These are phyloP conservation scores for Caranx melampygus DNA, from an alignment of 2,113 vertebrate genomes.

Conservation along the genomic window DNA sequence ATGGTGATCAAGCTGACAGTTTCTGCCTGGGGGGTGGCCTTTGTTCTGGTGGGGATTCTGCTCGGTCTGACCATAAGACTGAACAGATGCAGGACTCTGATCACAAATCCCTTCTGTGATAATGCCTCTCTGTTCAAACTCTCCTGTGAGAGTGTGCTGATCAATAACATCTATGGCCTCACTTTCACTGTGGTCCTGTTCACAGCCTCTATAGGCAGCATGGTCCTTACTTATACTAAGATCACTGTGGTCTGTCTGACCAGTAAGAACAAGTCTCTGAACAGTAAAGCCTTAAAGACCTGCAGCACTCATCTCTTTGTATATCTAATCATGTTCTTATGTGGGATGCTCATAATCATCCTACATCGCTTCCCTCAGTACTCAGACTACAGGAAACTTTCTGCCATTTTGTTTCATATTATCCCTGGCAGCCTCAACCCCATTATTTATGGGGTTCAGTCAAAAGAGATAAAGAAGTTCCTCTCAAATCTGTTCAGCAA, in stretches of 20 bases:
- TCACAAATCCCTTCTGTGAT: slow-evolving; percentile 67
- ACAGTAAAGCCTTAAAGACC: slow-evolving; percentile 77
- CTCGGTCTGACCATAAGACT: slow-evolving; percentile 71
- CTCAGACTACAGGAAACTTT: slow-evolving; percentile 63
- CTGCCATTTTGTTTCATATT: slow-evolving; percentile 58
- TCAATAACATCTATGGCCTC: slow-evolving; percentile 78
- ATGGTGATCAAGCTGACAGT: slow-evolving; percentile 67
- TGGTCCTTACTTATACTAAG: slow-evolving; percentile 71
- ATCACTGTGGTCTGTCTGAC: slow-evolving; percentile 68
- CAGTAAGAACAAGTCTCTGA: slow-evolving; percentile 71
- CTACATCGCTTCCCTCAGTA: slow-evolving; percentile 72
- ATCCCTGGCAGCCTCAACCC: slow-evolving; percentile 72
- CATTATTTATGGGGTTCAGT: slow-evolving; percentile 70
- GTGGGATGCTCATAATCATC: slow-evolving; percentile 23
- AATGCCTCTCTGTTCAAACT: slow-evolving; percentile 79
- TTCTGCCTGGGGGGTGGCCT: slow-evolving; percentile 68
- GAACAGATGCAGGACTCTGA: slow-evolving; percentile 68
- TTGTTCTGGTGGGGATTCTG: slow-evolving; percentile 62
- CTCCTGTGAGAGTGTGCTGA: slow-evolving; percentile 68
- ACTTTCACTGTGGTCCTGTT: slow-evolving; percentile 62
- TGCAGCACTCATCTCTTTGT: slow-evolving; percentile 74
- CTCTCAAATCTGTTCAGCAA: slow-evolving; percentile 10
- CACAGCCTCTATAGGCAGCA: slow-evolving; percentile 61
- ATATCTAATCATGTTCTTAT: slow-evolving; percentile 56
- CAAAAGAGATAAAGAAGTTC: slow-evolving; percentile 57